These are phyloP conservation scores for Nerophis lumbriciformis DNA, from an alignment of 2,113 vertebrate genomes.

Conservation along the genomic window DNA sequence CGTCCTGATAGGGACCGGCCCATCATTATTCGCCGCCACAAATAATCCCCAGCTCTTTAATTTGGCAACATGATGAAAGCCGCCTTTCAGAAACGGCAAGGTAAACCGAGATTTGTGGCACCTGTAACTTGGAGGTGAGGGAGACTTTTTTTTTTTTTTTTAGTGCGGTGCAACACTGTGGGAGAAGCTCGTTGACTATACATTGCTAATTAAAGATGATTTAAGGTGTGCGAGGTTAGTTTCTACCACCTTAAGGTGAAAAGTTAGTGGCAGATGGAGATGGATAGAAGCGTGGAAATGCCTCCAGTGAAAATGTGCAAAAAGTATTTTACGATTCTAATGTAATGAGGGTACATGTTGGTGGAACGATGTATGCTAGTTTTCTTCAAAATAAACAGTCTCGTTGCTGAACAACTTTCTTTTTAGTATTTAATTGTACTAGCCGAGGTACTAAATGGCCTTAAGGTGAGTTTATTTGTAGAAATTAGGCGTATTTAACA, in stretches of 20 bases:
- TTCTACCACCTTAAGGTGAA: slow-evolving; percentile 1
- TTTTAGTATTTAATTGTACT: not conserved
- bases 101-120: slow-evolving; percentile 28
- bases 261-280: not conserved
- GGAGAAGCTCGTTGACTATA: slow-evolving; percentile 10
- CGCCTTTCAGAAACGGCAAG: slow-evolving; percentile 20
- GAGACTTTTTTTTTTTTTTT: not conserved
- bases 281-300: not conserved
- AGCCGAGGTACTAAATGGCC: not conserved
- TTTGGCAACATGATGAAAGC: slow-evolving; percentile 46
- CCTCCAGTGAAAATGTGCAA: not conserved
- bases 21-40: slow-evolving; percentile 46
- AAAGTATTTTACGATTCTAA: not conserved
- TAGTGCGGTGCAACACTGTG: not conserved
- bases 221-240: slow-evolving; percentile 20
- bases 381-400: not conserved
- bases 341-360: not conserved
- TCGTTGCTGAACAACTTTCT: not conserved
- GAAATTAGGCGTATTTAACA: not conserved
- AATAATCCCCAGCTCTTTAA: slow-evolving; percentile 58
- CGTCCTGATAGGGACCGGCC: slow-evolving; percentile 45
- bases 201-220: slow-evolving; percentile 23
- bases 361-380: not conserved
- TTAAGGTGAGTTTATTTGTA: not conserved
- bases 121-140: slow-evolving; percentile 35